Evolutionary conservation across 2,113 vertebrate genomes (phyloP), one percentile per base, ranked within the genome.

Genomic region (Centropus unirufus): DNA sequence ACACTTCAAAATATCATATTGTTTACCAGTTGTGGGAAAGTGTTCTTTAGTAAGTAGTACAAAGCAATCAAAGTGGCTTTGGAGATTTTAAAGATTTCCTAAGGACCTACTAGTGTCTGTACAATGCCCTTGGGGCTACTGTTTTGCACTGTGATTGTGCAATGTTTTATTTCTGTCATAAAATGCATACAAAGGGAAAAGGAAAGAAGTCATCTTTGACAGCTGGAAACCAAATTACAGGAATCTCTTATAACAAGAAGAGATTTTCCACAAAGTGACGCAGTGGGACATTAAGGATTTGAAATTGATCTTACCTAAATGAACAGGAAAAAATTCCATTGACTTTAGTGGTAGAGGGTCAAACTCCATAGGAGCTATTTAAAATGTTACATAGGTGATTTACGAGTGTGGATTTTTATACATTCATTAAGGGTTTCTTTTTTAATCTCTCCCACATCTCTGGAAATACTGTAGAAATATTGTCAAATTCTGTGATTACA

Each of bases 51-150:
- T 32, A 92, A 86, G 75, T 27, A 93, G 73, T 13, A 96, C 77
- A 95, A 95, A 89, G 86, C 86, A 94, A 87, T 93, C 92, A 89
- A 76, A 13, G 88, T 83, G 86, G 80, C 86, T 95, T 92, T 84
- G 66, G 90, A 96, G 92, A 84, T 90, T 95, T 92, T 95, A 91
- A 94, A 90, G 90, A 87, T 92, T 93, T 96, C 86, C 86, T 91
- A 66, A 95, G 89, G 90, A 96, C 88, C 61, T 58, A 64, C 83
- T 66, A 73, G 90, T 91, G 90, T 76, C 86, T 93, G 76, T 55
- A 81, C 92, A 88, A 94, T 90, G 90, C 92, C 92, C 83, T 96
- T 92, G 88, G 96, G 88, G 74, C 66, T 94, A 92, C 77, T 96
- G 86, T 92, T 95, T 94, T 97, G 90, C 92, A 82, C 88, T 62